Evolutionary conservation across 1,140 invertebrate genomes (phyloP), one percentile per base, ranked within the genome.

Genomic region (Leguminivora glycinivorella): DNA sequence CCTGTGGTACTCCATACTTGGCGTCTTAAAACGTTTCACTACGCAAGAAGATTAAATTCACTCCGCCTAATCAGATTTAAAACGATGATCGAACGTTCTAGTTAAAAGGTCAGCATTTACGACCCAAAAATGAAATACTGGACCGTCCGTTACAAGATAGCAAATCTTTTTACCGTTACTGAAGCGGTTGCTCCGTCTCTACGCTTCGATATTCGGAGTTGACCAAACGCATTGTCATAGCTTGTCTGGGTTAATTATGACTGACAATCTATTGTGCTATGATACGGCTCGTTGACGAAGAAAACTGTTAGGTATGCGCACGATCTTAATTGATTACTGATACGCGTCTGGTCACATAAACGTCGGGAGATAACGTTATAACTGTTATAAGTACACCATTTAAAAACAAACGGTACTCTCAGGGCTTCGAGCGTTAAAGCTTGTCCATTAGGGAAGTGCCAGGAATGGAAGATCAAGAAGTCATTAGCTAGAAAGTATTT

Each of bases 91-190:
- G 58, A 63, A 63, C 58, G 58, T 63, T 63, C 58, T 63, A 63
- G 29, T 63, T 63, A 63, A 38, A 67, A 67, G 31, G 66, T 43
- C 66, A 67, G 66, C 66, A 67, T 38, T 40, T 67, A 40, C 38
- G 66, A 40, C 31, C 66, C 19, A 67, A 40, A 67, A 84, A 83
- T 79, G 83, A 85, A 81, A 86, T 85, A 81, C 79, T 85, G 82
- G 81, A 79, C 78, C 77, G 76, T 72, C 71, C 4, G 52, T 75
- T 63, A 63, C 58, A 34, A 63, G 29, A 63, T 63, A 17, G 58
- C 58, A 63, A 63, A 63, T 63, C 58, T 63, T 63, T 63, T 63
- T 63, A 85, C 84, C 85, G 85, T 86, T 88, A 88, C 22, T 74
- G 70, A 75, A 77, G 72, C 78, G 75, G 78, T 74, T 78, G 70